Conservation (phyloP, 2,797 vertebrate species). For the Enteromius unitaeniatus region DNA sequence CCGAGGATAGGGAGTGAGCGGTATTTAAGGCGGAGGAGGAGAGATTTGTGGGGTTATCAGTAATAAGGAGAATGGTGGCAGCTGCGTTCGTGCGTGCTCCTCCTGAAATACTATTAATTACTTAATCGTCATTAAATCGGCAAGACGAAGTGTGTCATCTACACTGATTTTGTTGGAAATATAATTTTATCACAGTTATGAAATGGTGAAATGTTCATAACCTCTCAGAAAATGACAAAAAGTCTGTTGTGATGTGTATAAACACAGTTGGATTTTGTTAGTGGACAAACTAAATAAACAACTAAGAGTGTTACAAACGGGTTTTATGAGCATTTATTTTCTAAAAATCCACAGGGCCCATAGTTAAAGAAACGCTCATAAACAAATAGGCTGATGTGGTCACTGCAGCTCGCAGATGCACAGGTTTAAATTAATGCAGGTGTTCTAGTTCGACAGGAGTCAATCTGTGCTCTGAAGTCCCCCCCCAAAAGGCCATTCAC, state of each 20-base stretch:
- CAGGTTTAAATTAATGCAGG: constrained; percentile 8
- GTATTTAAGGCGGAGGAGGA: too few species aligned
- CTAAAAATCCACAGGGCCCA: background rate
- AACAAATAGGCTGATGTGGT: constrained; percentile 27
- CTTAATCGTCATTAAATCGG: too few species aligned
- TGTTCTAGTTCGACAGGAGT: background rate
- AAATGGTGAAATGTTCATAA: constrained; percentile 3
- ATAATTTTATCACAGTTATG: background rate
- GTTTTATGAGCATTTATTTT: constrained; percentile 13
- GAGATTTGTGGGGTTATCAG: too few species aligned
- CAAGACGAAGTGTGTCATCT: background rate
- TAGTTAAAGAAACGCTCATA: constrained; percentile 6
- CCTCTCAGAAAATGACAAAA: background rate
- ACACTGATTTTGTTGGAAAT: background rate
- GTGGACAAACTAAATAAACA: constrained; percentile 30
- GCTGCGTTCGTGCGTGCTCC: too few species aligned
- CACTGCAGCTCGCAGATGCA: background rate
- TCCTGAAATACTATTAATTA: too few species aligned
- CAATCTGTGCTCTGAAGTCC: background rate
- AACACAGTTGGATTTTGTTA: constrained; percentile 26
- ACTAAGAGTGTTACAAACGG: constrained; percentile 5
- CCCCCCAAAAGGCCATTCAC: background rate
- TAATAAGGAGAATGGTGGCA: too few species aligned
- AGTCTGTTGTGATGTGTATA: background rate
- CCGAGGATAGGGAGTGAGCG: too few species aligned